These are phyloP conservation scores for Amblyteles armatorius DNA, from an alignment of 2,888 invertebrate species.

Conservation along the genomic window DNA sequence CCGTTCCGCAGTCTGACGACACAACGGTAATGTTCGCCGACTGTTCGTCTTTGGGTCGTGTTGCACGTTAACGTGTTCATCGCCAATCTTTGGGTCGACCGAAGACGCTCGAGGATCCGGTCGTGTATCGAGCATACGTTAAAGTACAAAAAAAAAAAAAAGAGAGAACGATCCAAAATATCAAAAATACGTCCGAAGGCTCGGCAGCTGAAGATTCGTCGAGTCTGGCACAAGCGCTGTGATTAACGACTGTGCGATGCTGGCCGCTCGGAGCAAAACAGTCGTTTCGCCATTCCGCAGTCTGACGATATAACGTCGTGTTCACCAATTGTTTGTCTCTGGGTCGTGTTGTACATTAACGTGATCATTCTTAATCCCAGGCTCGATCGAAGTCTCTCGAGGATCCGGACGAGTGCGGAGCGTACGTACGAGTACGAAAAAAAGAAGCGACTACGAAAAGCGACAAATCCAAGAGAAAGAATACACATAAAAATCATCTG, in stretches of 20 bases:
- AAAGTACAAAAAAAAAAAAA: no score
- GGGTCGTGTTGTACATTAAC: not conserved
- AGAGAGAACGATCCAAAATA: no score
- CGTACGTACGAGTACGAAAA: no score
- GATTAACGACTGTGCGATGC: not conserved
- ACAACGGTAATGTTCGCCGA: constrained; percentile 79
- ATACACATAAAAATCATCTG: not conserved
- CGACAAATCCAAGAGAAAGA: no score
- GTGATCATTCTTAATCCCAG: not conserved
- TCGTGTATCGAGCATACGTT: no score
- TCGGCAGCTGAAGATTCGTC: not conserved
- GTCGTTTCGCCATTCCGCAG: constrained; percentile 39
- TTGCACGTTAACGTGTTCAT: no score
- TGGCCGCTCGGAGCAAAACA: not conserved
- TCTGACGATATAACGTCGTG: constrained; percentile 71
- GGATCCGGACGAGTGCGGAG: no score
- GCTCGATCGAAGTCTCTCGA: not conserved
- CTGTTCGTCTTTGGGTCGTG: not conserved
- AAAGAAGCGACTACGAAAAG: no score
- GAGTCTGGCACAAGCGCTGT: not conserved
- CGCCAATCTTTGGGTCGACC: no score
- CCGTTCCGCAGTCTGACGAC: constrained; percentile 32
- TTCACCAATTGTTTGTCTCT: constrained; percentile 74
- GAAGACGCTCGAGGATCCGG: no score
- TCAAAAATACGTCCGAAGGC: no score